Conservation (phyloP, 2,888 invertebrate species). For the Perdita meconis region DNA sequence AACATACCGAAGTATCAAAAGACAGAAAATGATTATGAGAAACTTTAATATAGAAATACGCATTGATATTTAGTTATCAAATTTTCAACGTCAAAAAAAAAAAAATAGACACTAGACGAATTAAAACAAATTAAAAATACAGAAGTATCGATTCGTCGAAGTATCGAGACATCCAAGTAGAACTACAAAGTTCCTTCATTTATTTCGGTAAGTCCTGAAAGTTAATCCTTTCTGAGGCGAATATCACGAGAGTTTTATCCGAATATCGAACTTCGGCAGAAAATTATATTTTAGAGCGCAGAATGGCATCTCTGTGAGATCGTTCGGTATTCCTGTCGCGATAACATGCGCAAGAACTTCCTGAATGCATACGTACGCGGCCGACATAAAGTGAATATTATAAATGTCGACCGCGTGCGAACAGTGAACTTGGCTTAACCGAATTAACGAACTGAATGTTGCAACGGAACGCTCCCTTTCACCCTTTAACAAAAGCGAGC, state of each 20-base stretch:
- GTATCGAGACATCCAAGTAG: neutral
- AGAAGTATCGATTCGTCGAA: neutral
- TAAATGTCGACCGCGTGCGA: slow-evolving; percentile 74
- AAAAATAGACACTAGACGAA: no score
- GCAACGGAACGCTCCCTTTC: slow-evolving; percentile 43
- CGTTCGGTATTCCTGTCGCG: slow-evolving; percentile 61
- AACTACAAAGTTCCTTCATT: neutral
- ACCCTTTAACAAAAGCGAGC: slow-evolving; percentile 22
- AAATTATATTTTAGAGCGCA: slow-evolving; percentile 26
- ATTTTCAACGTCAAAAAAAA: no score
- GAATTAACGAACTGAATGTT: slow-evolving; percentile 69
- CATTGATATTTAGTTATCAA: no score
- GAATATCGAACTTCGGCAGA: neutral
- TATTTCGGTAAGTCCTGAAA: neutral
- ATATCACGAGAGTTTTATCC: neutral
- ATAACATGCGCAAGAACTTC: slow-evolving; percentile 67
- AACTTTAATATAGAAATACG: neutral
- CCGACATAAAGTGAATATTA: slow-evolving; percentile 72
- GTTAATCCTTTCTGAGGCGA: neutral
- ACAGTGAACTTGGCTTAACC: slow-evolving; percentile 74
- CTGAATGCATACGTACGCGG: slow-evolving; percentile 48
- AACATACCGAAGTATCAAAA: neutral
- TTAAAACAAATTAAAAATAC: no score
- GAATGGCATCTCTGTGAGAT: slow-evolving; percentile 10
- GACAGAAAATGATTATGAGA: neutral